A percentile compares a stretch with the other conserved stretches of the same genome.
Evolutionary conservation across 2,797 vertebrate genomes (phyloP).

Genomic region (Varecia variegata): DNA sequence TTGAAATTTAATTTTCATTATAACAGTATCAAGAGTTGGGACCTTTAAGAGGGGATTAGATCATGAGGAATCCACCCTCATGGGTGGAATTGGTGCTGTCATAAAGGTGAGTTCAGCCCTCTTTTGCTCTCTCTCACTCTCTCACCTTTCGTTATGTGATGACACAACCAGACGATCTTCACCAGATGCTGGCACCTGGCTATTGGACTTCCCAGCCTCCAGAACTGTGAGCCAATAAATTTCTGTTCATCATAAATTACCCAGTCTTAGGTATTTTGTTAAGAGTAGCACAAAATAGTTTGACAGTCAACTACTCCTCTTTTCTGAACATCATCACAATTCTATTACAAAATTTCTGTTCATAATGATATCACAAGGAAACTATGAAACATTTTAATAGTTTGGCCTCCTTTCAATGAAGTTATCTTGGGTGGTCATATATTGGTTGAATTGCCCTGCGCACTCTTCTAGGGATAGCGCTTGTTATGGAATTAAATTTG

Average conservation of each 20-base stretch:
- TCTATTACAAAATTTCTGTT: conserved; percentile 30
- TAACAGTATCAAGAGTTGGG: background rate
- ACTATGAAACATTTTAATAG: background rate
- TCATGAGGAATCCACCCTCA: background rate
- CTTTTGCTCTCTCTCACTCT: background rate
- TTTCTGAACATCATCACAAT: background rate
- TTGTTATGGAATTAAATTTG: background rate
- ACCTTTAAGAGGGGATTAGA: background rate
- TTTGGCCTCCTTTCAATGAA: background rate
- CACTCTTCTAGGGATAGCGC: background rate
- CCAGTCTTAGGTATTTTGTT: background rate
- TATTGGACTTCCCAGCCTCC: background rate
- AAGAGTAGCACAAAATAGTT: background rate
- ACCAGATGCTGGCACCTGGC: background rate
- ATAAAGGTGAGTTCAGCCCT: background rate
- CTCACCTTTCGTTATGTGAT: background rate
- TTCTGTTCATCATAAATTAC: background rate
- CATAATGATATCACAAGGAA: background rate
- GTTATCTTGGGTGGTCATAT: background rate
- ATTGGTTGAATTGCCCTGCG: background rate
- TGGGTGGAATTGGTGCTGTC: background rate
- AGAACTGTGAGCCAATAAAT: background rate
- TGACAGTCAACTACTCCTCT: background rate
- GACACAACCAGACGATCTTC: background rate
- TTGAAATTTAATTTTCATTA: background rate